Base-by-base conservation (phyloP, 2,888 invertebrate species). In the Oligia fasciuncula region DNA sequence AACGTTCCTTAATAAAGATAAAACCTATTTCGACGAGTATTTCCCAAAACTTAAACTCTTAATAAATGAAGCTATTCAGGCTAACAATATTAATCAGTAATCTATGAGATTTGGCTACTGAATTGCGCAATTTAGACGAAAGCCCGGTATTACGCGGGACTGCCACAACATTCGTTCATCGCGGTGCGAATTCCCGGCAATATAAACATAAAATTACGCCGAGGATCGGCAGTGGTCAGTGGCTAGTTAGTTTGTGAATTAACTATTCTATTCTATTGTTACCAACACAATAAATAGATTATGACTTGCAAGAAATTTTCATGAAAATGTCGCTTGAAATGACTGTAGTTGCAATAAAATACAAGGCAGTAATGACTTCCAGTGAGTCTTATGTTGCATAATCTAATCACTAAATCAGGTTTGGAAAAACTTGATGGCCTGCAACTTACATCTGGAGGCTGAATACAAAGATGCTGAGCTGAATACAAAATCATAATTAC, bases 171-270 rank as follows among this genome's bases (percentile, higher is more conserved):
- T 85, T 80, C 69, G 46, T 70, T 87, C 73, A 72, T 69, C 63
- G 65, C 40, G 40, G 40, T 76, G 51, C 57, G 29, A 81, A 80
- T 77, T 67, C 66, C 72, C 43, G 66, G 73, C 75, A 70, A 81
- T 80, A 65, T 77, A 79, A 71, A 69, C 71, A 73, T 79, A 82
- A 82, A 84, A 89, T 84, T 76, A 84, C 76, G 70, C 40, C 49
- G 23, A 40, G 66, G 66, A 80, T 77, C 84, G 70, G 49, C 66
- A 71, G 46, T 72, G 65, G 57, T 68, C 66, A 66, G 62, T 71
- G 13, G 65, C 35, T n/a, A 74, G 74, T 75, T 75, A 85, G 68
- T 81, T 75, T 66, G 43, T 81, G 85, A 87, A 77, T 81, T 76
- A n/a, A n/a, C n/a, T n/a, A n/a, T n/a, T n/a, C n/a, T n/a, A n/a